These are phyloP conservation scores for Mantis religiosa DNA, from an alignment of 2,888 invertebrate genomes.

Conservation along the genomic window DNA sequence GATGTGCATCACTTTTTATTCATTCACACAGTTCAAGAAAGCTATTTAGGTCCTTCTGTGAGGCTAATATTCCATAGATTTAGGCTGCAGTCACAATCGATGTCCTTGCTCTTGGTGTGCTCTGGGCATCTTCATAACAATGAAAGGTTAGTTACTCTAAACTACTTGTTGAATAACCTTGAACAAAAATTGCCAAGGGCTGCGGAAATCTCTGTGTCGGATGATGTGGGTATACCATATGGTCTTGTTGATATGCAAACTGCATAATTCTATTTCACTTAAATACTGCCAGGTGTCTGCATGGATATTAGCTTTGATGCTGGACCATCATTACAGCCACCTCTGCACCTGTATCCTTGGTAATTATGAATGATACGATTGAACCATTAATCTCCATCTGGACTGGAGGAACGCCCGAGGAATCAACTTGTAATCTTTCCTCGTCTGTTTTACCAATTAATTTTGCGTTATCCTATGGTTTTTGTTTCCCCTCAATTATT, in stretches of 20 bases:
- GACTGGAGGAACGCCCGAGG: background rate
- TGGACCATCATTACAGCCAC: background rate
- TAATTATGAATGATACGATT: background rate
- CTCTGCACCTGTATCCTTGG: background rate
- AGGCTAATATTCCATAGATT: too few relatives aligned
- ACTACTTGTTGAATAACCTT: too few relatives aligned
- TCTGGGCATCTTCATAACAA: too few relatives aligned
- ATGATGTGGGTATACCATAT: background rate
- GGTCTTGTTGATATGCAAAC: background rate
- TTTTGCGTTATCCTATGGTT: background rate
- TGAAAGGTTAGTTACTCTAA: too few relatives aligned
- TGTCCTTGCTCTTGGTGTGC: too few relatives aligned
- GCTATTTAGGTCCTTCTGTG: too few relatives aligned
- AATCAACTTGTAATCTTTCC: background rate
- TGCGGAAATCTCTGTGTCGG: too few relatives aligned
- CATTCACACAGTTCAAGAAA: too few relatives aligned
- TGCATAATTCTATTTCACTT: background rate
- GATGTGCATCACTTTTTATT: too few relatives aligned
- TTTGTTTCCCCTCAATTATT: background rate
- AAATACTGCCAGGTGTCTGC: background rate
- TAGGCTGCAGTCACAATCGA: too few relatives aligned
- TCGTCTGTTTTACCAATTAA: background rate
- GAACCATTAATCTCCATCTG: background rate
- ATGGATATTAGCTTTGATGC: too few relatives aligned
- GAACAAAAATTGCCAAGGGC: too few relatives aligned